Percentiles rank a stretch among this genome's conserved stretches.
Conservation (phyloP, 1,140 invertebrate species). For the Schlechtendalia chinensis region DNA sequence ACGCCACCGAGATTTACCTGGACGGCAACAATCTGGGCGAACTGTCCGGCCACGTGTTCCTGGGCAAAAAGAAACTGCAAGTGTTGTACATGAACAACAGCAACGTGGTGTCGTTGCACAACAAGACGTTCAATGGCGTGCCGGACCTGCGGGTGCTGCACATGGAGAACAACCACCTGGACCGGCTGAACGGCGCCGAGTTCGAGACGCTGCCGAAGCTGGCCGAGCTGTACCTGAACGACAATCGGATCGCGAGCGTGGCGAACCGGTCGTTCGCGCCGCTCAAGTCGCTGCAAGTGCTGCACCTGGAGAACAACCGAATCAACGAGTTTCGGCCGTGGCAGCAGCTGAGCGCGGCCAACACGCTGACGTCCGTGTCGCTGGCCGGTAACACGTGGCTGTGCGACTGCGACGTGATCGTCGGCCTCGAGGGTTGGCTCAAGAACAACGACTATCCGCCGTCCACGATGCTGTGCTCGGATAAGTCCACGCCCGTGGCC, state of each 20-base stretch:
- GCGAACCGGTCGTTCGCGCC: slow-evolving; percentile 80
- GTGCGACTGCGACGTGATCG: slow-evolving; percentile 69
- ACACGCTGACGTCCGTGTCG: slow-evolving; percentile 63
- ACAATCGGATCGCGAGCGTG: slow-evolving; percentile 80
- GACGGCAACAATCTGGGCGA: slow-evolving; percentile 87
- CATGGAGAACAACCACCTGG: slow-evolving; percentile 80
- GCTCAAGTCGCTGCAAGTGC: slow-evolving; percentile 75
- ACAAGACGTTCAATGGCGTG: slow-evolving; percentile 86
- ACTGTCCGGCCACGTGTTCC: slow-evolving; percentile 84
- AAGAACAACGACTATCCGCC: slow-evolving; percentile 62
- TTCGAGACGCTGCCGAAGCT: slow-evolving; percentile 77
- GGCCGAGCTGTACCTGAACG: slow-evolving; percentile 81
- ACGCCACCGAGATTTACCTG: slow-evolving; percentile 88
- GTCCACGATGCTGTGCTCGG: slow-evolving; percentile 62
- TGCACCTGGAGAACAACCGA: slow-evolving; percentile 82
- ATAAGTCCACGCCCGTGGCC: slow-evolving; percentile 60
- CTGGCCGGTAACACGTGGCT: slow-evolving; percentile 72
- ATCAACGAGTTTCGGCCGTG: slow-evolving; percentile 65
- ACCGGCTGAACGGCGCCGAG: slow-evolving; percentile 77
- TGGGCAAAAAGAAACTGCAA: slow-evolving; percentile 83
- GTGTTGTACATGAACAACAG: slow-evolving; percentile 86
- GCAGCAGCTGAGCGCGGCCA: slow-evolving; percentile 58
- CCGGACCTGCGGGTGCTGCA: slow-evolving; percentile 74
- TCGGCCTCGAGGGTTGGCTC: slow-evolving; percentile 66
- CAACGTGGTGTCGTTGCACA: slow-evolving; percentile 79